Evolutionary conservation across 2,113 vertebrate species (phyloP), one percentile per base, ranked within the genome.

Genomic region (Piaya cayana): DNA sequence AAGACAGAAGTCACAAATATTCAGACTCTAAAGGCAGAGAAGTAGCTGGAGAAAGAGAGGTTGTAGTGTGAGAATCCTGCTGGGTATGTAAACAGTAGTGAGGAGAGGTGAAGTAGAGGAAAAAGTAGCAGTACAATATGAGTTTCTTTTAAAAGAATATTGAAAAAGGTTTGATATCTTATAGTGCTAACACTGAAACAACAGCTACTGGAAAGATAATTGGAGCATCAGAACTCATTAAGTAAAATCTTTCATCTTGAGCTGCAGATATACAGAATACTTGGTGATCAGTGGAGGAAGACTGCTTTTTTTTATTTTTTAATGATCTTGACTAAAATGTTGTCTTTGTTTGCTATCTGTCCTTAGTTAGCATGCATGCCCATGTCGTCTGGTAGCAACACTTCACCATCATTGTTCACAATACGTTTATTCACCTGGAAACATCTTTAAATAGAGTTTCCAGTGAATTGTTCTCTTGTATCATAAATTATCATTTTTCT

Each of bases 301-400:
- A 22, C 52, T 52, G 83, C 52, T 53, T 25, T 68, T 52, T 49
- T 56, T 12, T 6, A 17, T 14, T 50, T 5, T 52, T 37, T 53
- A 47, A 81, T 32, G 37, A 30, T 74, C 52, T 42, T 68, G 34
- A 63, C 77, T 65, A 12, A 89, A 78, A 63, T 34, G 47, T 49
- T 92, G 67, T 58, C 42, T 84, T 37, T 84, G 20, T 90, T 90
- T 89, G 34, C 60, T 43, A 23, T 91, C 70, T 89, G 74, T 94
- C 74, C 60, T 50, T 86, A 29, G 81, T 92, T 76, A 72, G 32
- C 43, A 56, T 63, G 60, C 43, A 16, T 88, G 74, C 6, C 43
- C 82, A 52, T 45, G 23, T 79, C 85, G 67, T 90, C 49, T 79
- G 32, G 2, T 85, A 85, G 70, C 75, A 91, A 6, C 69, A 30